Evolutionary conservation across 2,113 vertebrate species (phyloP).

Genomic region (Pelusios castaneus): DNA sequence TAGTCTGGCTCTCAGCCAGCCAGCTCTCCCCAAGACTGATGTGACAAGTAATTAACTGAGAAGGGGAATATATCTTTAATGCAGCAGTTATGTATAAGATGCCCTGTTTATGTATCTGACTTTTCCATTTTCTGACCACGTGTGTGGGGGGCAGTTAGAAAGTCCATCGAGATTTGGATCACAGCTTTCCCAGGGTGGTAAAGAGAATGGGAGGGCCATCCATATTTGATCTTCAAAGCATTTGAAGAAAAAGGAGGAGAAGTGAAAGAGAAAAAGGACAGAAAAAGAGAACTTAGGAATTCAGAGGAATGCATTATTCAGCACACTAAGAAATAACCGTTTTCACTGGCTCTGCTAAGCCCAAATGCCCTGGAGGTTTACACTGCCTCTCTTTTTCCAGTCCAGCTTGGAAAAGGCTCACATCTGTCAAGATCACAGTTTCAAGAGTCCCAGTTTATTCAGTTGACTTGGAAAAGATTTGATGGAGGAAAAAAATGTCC

Average conservation of each 20-base stretch:
- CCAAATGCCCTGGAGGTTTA: constrained; percentile 72
- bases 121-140: constrained; percentile 21
- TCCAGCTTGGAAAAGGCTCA: constrained; percentile 60
- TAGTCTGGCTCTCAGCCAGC: constrained; percentile 30
- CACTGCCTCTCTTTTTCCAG: constrained; percentile 70
- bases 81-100: constrained; percentile 14
- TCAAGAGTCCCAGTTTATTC: constrained; percentile 71
- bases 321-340: constrained; percentile 68
- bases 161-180: constrained; percentile 20
- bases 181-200: background rate
- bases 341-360: constrained; percentile 71
- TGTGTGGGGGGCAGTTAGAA: background rate
- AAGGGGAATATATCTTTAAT: constrained; percentile 56
- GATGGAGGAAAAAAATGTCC: constrained; percentile 43
- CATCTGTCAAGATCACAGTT: constrained; percentile 75
- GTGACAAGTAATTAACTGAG: constrained; percentile 68
- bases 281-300: constrained; percentile 67
- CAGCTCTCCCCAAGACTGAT: constrained; percentile 53
- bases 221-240: constrained; percentile 29
- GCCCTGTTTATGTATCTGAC: background rate
- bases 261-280: constrained; percentile 46
- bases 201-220: constrained; percentile 26
- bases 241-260: constrained; percentile 41
- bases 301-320: constrained; percentile 72
- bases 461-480: constrained; percentile 67